phyloP scores from a whole-genome alignment of 2,113 vertebrate genomes.

The Arizona elegans region DNA sequence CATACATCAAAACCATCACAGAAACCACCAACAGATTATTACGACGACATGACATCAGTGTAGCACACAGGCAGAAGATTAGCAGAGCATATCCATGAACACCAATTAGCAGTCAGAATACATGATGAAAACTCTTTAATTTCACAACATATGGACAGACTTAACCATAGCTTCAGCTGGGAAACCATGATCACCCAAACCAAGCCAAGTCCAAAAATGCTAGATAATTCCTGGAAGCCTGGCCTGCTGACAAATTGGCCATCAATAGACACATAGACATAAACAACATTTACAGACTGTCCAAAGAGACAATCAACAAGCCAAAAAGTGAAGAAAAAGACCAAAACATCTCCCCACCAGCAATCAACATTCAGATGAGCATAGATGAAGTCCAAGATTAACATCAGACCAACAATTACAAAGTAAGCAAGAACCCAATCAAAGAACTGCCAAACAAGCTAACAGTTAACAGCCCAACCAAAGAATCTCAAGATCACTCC shows the following conservation, averaged over 20 bases:
- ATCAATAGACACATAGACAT: not conserved
- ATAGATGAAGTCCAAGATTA: not conserved
- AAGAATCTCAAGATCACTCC: not conserved
- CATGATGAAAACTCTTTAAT: not conserved
- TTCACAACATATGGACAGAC: not conserved
- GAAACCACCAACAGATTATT: not conserved
- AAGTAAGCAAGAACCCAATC: not conserved
- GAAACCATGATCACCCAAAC: not conserved
- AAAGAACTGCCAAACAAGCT: not conserved
- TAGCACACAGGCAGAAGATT: not conserved
- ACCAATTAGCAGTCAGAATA: not conserved
- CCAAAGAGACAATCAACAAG: not conserved
- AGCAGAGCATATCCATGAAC: not conserved
- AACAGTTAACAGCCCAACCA: not conserved
- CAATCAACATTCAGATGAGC: not conserved
- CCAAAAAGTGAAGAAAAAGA: not conserved
- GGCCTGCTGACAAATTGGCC: not conserved
- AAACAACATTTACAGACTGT: not conserved
- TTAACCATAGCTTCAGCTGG: not conserved
- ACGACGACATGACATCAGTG: not conserved
- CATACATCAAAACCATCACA: not conserved
- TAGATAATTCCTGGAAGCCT: not conserved
- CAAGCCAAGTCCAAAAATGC: not conserved
- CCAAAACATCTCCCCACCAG: not conserved
- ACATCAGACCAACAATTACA: not conserved